phyloP scores from a whole-genome alignment of 2,113 vertebrate species.

The Meles meles region DNA sequence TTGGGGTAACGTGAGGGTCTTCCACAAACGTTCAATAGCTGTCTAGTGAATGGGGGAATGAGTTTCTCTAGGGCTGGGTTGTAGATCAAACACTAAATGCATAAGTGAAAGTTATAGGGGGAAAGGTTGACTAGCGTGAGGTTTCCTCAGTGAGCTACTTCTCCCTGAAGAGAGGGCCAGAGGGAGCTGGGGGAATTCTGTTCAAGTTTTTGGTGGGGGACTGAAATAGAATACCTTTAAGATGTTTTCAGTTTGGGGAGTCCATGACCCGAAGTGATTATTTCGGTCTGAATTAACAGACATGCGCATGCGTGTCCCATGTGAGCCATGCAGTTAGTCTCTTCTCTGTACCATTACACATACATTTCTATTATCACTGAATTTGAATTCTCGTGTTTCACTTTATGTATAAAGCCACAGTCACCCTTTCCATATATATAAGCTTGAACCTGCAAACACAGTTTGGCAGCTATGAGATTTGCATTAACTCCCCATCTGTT shows the following conservation, averaged over 20 bases:
- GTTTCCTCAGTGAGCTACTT: neutral
- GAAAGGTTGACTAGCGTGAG: too few species aligned
- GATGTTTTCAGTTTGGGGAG: neutral
- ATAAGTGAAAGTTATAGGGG: neutral
- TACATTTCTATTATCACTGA: neutral
- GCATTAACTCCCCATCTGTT: neutral
- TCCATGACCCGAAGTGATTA: neutral
- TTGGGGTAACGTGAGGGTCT: neutral
- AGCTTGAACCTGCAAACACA: neutral
- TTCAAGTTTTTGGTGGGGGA: neutral
- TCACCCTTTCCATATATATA: neutral
- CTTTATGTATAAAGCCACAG: neutral
- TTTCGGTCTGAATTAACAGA: neutral
- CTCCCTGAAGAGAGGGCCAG: neutral
- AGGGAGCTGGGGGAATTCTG: neutral
- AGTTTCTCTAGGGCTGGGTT: neutral
- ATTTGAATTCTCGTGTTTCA: neutral
- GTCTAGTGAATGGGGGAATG: neutral
- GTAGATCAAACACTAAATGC: neutral
- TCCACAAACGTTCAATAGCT: neutral
- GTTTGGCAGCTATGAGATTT: slow-evolving; percentile 15
- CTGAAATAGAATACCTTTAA: neutral
- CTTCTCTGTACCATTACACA: neutral
- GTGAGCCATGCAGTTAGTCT: neutral
- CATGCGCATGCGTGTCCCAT: neutral